Conservation (phyloP, 2,797 vertebrate genomes). For the Distichodus sexfasciatus region DNA sequence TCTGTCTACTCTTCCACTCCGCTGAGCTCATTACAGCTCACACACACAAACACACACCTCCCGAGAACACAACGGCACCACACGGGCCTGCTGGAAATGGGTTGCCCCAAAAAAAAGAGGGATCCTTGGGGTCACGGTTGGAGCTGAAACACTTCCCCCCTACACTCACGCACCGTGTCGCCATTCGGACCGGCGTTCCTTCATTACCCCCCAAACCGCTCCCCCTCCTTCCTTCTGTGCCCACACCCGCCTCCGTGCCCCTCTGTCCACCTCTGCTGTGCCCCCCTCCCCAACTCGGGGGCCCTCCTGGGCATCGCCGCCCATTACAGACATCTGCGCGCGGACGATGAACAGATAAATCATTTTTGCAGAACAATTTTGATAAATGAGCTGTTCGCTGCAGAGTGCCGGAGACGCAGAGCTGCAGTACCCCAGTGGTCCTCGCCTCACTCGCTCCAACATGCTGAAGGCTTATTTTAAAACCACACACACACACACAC, state of each 20-base stretch:
- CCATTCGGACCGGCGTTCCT: neutral
- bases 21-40: slow-evolving; percentile 60
- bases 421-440: slow-evolving; percentile 53
- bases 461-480: slow-evolving; percentile 53
- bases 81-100: slow-evolving; percentile 53
- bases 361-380: slow-evolving; percentile 68
- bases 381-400: slow-evolving; percentile 66
- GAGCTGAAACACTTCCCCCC: slow-evolving; percentile 24
- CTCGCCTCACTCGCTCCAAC: slow-evolving; percentile 36
- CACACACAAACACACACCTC: slow-evolving; percentile 15
- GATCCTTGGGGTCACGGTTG: slow-evolving; percentile 42
- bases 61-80: slow-evolving; percentile 28
- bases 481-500: slow-evolving; percentile 36
- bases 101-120: slow-evolving; percentile 52
- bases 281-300: slow-evolving; percentile 51
- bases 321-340: slow-evolving; percentile 67
- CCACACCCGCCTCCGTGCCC: slow-evolving; percentile 9
- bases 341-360: slow-evolving; percentile 70
- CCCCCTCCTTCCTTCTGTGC: neutral
- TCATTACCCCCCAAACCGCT: slow-evolving; percentile 20
- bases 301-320: slow-evolving; percentile 61
- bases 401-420: slow-evolving; percentile 46
- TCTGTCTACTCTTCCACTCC: slow-evolving; percentile 57
- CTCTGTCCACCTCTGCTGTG: slow-evolving; percentile 1
- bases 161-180: slow-evolving; percentile 34